A percentile compares a stretch with the other conserved stretches of the same genome.
Evolutionary conservation across 2,888 invertebrate species (phyloP).

Genomic region (Pomacea canaliculata): DNA sequence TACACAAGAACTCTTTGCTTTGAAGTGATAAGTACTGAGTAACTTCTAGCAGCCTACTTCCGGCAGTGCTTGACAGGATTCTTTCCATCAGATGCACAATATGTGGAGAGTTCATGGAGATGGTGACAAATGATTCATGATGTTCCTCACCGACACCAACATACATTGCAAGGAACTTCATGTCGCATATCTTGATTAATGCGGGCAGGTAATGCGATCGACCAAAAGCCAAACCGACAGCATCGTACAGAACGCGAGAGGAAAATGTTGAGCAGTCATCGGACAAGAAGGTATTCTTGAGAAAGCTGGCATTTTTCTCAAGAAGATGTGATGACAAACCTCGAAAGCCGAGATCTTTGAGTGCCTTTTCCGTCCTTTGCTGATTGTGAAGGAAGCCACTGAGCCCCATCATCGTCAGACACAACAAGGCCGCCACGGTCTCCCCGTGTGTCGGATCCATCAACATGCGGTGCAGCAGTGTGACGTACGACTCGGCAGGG

Average conservation of each 20-base stretch:
- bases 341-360: not conserved
- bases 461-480: conserved; percentile 13
- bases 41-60: not conserved
- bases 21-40: conserved; percentile 5
- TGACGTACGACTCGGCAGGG: not conserved
- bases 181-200: conserved; percentile 12
- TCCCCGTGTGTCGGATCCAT: not conserved
- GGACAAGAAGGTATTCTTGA: not conserved
- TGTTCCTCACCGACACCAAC: not conserved
- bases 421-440: not conserved
- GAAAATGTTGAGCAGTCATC: not conserved
- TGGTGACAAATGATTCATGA: not conserved
- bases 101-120: not conserved
- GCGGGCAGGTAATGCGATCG: not conserved
- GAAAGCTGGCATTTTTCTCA: not conserved
- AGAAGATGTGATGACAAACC: not conserved
- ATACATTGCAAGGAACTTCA: conserved; percentile 6
- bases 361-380: not conserved
- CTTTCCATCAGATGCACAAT: not conserved
- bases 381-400: not conserved
- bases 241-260: conserved; percentile 4
- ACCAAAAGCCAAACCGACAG: conserved; percentile 1
- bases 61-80: not conserved
- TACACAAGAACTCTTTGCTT: not conserved
- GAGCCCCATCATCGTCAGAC: conserved; percentile 1